Evolutionary conservation across 2,113 vertebrate genomes (phyloP), one percentile per base, ranked within the genome.

Genomic region (Aspiorhynchus laticeps): DNA sequence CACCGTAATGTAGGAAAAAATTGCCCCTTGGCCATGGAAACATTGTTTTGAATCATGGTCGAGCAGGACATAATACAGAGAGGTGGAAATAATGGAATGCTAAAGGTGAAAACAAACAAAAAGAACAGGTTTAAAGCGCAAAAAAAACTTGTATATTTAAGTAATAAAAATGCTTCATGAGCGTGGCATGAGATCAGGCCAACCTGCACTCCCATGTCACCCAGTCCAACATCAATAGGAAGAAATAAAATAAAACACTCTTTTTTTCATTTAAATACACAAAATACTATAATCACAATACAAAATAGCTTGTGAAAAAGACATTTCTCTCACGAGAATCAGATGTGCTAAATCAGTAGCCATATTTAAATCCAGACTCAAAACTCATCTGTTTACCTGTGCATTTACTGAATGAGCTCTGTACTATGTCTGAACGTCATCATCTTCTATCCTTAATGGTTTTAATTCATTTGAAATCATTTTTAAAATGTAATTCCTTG

Each of bases 11-110:
- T 21, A 38, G 46, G 11, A 73, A 84, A 84, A 73, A 53, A 73
- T 56, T 73, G 46, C 65, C 82, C 43, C 46, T 19, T 84, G 87
- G 76, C 59, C 63, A 56, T 59, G 38, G 38, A 69, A 73, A 69
- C 81, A 56, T 53, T 46, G 38, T 71, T 36, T 24, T 51, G 63
- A 71, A 79, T 83, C 56, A 75, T 56, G 12, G 10, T 31, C 3
- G 51, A 76, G 43, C 9, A 1, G 5, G 48, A 73, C 31, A 78
- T 75, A 65, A 74, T 28, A 83, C 48, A 85, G 74, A 48, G 17
- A 59, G 56, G 41, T 31, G 11, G 51, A 83, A 77, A 87, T 74
- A 87, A 65, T 63, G 11, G 21, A 61, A 76, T 85, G 75, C 38
- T 65, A 65, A 83, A 74, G 28, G 33, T 73, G 48, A 38, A 73